Evolutionary conservation across 2,888 invertebrate species (phyloP).

Genomic region (Criorhina ranunculi): DNA sequence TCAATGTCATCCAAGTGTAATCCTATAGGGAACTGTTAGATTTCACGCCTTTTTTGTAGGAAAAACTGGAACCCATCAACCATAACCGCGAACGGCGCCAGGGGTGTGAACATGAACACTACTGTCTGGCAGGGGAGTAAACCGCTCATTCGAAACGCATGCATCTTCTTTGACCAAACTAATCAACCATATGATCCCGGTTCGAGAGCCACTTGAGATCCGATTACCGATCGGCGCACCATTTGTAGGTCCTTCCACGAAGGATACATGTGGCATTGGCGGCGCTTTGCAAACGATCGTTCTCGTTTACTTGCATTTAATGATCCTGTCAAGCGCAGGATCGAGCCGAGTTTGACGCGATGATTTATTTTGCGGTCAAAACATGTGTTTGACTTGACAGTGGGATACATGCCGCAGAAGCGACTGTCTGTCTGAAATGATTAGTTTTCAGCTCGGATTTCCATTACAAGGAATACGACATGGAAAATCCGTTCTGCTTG

Average conservation of each 20-base stretch:
- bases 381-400: slow-evolving; percentile 85
- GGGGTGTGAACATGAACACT: slow-evolving; percentile 66
- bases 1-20: slow-evolving; percentile 50
- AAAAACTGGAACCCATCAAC: slow-evolving; percentile 4
- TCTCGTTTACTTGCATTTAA: slow-evolving; percentile 79
- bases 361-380: slow-evolving; percentile 85
- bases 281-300: slow-evolving; percentile 79
- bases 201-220: slow-evolving; percentile 64
- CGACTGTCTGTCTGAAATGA: slow-evolving; percentile 59
- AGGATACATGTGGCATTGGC: slow-evolving; percentile 64
- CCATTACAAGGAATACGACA: slow-evolving; percentile 45
- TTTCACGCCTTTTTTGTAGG: slow-evolving; percentile 70
- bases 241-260: slow-evolving; percentile 67
- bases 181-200: slow-evolving; percentile 44
- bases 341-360: slow-evolving; percentile 78
- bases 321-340: slow-evolving; percentile 75
- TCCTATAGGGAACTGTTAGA: slow-evolving; percentile 57
- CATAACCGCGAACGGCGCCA: slow-evolving; percentile 69
- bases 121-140: slow-evolving; percentile 69
- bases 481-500: slow-evolving; percentile 70
- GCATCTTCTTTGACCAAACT: slow-evolving; percentile 54
- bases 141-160: slow-evolving; percentile 70
- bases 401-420: slow-evolving; percentile 31
- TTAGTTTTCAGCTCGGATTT: slow-evolving; percentile 71
- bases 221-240: slow-evolving; percentile 54